Evolutionary conservation across 2,888 invertebrate genomes (phyloP).

Genomic region (Drosophila hamatofila): DNA sequence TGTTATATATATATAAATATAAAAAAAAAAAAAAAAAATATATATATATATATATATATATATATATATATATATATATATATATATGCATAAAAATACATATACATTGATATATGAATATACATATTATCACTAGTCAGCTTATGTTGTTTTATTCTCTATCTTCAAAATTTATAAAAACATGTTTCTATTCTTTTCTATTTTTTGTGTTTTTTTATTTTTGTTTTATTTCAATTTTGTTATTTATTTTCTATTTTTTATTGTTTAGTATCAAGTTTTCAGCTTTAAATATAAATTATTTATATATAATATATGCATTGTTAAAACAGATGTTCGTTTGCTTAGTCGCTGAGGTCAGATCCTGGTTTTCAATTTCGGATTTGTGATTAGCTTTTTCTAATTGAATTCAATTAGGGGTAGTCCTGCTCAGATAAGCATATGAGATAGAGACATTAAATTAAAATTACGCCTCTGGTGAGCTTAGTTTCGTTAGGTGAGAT

Average conservation of each 20-base stretch:
- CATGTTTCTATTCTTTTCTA: no score
- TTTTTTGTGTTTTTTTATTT: neutral
- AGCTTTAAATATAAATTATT: constrained; percentile 6
- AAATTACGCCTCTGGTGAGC: no score
- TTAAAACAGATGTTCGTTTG: constrained; percentile 1
- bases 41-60: neutral
- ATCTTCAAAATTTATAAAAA: no score
- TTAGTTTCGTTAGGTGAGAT: neutral
- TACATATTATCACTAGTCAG: no score
- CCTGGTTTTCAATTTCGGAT: neutral
- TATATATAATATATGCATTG: constrained; percentile 1
- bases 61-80: neutral
- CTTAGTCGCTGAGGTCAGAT: neutral
- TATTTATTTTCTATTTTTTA: neutral
- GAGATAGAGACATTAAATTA: no score
- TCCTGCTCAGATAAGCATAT: neutral
- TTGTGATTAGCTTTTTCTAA: neutral
- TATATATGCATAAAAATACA: no score
- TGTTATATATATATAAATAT: neutral
- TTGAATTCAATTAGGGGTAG: neutral
- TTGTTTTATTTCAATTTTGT: neutral
- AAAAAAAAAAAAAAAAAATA: no score
- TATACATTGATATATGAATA: no score
- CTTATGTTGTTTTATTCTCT: no score
- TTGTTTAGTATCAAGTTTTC: constrained; percentile 13